A percentile compares a stretch with the other conserved stretches of the same genome.
These are phyloP conservation scores for Oenanthe melanoleuca DNA, from an alignment of 2,113 vertebrate genomes.

Conservation along the genomic window DNA sequence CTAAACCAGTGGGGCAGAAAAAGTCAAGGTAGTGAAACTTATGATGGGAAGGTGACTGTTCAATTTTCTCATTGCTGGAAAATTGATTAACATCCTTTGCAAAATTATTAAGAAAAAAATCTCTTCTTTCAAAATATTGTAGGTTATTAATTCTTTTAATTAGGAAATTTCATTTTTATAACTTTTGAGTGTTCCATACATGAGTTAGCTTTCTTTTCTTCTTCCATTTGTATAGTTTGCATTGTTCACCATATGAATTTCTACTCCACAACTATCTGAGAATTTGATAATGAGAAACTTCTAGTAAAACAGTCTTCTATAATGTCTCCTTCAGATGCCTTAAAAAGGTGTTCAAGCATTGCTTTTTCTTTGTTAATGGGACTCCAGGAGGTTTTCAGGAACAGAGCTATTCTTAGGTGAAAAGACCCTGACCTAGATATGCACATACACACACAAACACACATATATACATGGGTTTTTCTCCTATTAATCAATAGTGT, in stretches of 20 bases:
- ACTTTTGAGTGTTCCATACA: not conserved
- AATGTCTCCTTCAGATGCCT: not conserved
- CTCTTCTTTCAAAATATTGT: not conserved
- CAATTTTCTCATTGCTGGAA: not conserved
- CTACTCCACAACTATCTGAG: not conserved
- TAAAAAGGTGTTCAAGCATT: not conserved
- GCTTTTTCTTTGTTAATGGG: not conserved
- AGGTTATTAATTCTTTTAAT: not conserved
- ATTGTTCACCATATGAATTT: not conserved
- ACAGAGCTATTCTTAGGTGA: not conserved
- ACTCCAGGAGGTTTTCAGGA: not conserved
- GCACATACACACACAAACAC: not conserved
- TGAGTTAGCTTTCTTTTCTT: not conserved
- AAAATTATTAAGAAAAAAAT: not conserved
- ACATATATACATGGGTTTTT: rapidly evolving
- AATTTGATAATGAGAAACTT: not conserved
- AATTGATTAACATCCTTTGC: rapidly evolving
- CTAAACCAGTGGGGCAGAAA: not conserved
- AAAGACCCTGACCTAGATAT: not conserved
- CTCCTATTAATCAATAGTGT: not conserved
- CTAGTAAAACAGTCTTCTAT: not conserved
- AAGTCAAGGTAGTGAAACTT: not conserved
- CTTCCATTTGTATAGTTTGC: not conserved
- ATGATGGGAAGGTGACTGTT: not conserved
- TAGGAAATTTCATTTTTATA: not conserved